Evolutionary conservation across 2,797 vertebrate species (phyloP).

Genomic region (Choloepus didactylus): DNA sequence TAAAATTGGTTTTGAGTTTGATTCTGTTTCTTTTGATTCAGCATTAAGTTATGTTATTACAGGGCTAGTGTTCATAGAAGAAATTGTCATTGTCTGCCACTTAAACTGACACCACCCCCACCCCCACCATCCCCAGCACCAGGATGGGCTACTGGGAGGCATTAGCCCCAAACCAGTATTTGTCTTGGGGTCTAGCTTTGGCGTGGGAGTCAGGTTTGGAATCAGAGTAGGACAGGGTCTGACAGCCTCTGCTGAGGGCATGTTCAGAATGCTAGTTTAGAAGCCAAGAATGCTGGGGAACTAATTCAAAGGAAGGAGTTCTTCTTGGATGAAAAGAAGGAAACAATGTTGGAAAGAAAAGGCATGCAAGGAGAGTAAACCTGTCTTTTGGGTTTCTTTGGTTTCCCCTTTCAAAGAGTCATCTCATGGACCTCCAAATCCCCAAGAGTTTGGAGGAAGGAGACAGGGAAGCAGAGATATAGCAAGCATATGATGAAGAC

Average conservation of each 20-base stretch:
- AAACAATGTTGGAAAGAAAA: background rate
- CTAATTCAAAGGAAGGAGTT: conserved; percentile 1
- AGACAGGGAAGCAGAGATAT: background rate
- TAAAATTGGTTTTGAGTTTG: conserved; percentile 73
- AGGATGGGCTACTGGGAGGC: background rate
- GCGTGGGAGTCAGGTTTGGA: background rate
- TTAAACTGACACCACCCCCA: conserved; percentile 9
- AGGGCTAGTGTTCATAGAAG: conserved; percentile 17
- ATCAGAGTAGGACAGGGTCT: background rate
- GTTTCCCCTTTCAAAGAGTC: conserved; percentile 18
- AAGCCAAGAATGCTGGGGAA: background rate
- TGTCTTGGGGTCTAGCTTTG: background rate
- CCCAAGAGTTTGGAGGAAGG: background rate
- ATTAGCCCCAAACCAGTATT: background rate
- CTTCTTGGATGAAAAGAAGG: background rate
- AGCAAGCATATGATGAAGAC: background rate
- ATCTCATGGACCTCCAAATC: background rate
- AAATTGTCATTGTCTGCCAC: conserved; percentile 32
- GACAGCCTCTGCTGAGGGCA: background rate
- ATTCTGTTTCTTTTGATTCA: conserved; percentile 73
- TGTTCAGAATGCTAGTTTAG: conserved; percentile 18
- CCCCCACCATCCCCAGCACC: background rate
- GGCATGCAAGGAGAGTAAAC: background rate
- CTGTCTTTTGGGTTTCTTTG: conserved; percentile 11
- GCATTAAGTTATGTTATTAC: conserved; percentile 45